These are phyloP conservation scores for Oceanites oceanicus DNA, from an alignment of 2,113 vertebrate species.

Conservation along the genomic window DNA sequence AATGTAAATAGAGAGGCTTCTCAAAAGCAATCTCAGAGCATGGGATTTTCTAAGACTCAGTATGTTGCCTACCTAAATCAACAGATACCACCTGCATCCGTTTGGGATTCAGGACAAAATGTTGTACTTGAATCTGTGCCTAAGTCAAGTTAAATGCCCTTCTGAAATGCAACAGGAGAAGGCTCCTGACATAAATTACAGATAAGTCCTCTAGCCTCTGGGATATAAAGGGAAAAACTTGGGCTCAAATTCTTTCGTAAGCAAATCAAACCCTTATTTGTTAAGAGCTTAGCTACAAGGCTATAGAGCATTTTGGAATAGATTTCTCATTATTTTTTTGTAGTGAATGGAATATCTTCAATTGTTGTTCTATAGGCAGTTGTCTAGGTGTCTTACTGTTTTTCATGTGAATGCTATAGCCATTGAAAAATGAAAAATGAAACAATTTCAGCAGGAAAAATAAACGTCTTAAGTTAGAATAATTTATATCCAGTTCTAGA, in stretches of 20 bases:
- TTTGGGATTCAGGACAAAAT: neutral
- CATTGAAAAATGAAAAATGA: neutral
- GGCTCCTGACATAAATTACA: neutral
- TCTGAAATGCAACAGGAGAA: neutral
- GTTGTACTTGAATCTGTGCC: neutral
- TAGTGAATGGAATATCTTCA: neutral
- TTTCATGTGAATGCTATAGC: neutral
- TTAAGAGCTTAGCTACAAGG: neutral
- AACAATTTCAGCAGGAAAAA: neutral
- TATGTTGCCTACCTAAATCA: neutral
- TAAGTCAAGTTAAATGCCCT: neutral
- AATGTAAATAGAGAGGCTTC: neutral
- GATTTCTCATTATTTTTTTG: neutral
- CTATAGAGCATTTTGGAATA: neutral
- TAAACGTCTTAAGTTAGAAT: neutral
- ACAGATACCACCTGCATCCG: neutral
- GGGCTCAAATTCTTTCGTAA: neutral
- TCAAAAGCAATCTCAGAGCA: neutral
- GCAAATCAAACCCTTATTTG: neutral
- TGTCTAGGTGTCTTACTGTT: neutral
- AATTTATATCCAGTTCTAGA: neutral
- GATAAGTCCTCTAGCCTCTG: neutral
- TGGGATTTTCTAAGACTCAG: neutral
- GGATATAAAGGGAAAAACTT: neutral
- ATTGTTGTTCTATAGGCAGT: neutral